phyloP scores from a whole-genome alignment of 2,888 invertebrate species.

The Caenorhabditis imperialis region DNA sequence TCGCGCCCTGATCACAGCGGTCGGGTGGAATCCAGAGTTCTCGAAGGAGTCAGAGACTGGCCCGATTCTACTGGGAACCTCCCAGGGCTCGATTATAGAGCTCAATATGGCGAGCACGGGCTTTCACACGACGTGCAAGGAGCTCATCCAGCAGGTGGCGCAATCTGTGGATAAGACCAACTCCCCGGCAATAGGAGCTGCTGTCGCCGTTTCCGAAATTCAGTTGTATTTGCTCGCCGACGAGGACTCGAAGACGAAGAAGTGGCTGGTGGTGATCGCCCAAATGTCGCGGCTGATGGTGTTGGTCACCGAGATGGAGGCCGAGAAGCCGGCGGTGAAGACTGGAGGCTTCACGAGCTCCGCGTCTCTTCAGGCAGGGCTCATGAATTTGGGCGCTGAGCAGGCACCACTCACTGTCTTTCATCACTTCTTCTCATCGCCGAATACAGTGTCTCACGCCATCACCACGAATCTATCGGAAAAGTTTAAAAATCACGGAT shows the following conservation, averaged over 20 bases:
- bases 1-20: conserved; percentile 70
- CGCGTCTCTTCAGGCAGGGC: conserved; percentile 57
- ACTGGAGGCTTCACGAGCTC: conserved; percentile 49
- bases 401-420: conserved; percentile 52
- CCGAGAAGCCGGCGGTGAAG: not conserved
- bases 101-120: conserved; percentile 60
- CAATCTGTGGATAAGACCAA: conserved; percentile 15
- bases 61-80: conserved; percentile 73
- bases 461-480: conserved; percentile 38
- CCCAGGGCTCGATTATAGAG: conserved; percentile 63
- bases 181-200: not conserved
- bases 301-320: conserved; percentile 18
- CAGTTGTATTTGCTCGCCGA: conserved; percentile 54
- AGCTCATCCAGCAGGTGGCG: conserved; percentile 39
- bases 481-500: conserved; percentile 48
- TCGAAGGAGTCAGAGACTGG: conserved; percentile 71
- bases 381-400: conserved; percentile 49
- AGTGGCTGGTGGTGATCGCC: conserved; percentile 68
- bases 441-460: conserved; percentile 12
- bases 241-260: conserved; percentile 40
- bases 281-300: conserved; percentile 60
- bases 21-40: conserved; percentile 76
- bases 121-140: conserved; percentile 61
- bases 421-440: conserved; percentile 56
- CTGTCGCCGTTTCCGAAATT: conserved; percentile 60